Percentiles rank a stretch among this genome's conserved stretches.
These are phyloP conservation scores for Alexandromys fortis DNA, from an alignment of 2,113 vertebrate species.

Conservation along the genomic window DNA sequence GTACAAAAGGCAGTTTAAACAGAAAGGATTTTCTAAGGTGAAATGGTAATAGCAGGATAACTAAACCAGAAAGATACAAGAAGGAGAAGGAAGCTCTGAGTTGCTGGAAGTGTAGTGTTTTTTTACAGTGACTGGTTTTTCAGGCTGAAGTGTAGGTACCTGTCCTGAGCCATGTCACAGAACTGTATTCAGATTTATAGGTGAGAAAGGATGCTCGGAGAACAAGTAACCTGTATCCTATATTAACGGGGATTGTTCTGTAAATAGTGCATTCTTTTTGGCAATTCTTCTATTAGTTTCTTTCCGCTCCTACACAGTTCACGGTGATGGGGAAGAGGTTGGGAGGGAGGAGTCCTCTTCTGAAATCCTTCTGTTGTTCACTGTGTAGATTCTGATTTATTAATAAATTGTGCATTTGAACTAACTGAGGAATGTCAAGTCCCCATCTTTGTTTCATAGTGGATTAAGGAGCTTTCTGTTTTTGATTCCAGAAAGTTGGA, in stretches of 20 bases:
- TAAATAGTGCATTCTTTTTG: not conserved
- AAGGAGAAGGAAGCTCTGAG: not conserved
- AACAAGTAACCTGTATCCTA: not conserved
- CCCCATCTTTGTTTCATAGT: not conserved
- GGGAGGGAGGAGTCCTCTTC: not conserved
- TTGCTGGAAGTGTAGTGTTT: not conserved
- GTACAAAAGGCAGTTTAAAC: conserved; percentile 1
- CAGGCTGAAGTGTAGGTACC: too few relatives aligned
- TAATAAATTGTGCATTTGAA: not conserved
- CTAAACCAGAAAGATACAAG: not conserved
- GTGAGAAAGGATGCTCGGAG: not conserved
- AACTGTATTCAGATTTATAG: not conserved
- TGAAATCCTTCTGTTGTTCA: not conserved
- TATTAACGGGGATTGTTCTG: not conserved
- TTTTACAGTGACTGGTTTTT: not conserved
- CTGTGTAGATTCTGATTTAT: not conserved
- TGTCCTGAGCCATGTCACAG: not conserved
- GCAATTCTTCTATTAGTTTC: not conserved
- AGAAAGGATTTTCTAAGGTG: not conserved
- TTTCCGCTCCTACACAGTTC: not conserved
- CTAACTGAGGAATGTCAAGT: not conserved
- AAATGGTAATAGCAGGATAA: not conserved
- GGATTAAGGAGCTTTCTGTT: not conserved
- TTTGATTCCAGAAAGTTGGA: not conserved
- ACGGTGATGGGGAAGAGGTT: not conserved